Base-by-base conservation (phyloP, 2,113 vertebrate species). In the Ahaetulla prasina region DNA sequence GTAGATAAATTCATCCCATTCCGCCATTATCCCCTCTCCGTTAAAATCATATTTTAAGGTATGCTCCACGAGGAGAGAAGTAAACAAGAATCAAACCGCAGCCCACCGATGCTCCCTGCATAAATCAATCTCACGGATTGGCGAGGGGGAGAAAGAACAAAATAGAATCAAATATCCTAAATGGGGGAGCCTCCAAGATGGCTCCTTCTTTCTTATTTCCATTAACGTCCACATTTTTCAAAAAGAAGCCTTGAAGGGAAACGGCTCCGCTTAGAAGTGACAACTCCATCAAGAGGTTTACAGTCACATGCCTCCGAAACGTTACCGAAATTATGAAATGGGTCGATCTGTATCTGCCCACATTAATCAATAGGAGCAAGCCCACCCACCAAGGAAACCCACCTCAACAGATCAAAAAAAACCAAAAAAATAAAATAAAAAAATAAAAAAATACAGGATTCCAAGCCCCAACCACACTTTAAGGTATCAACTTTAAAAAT, bases 361-460 rank as follows among this genome's bases (percentile, higher is more conserved):
- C 54, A 50, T 84, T 0, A 87, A 85, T 53, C 22, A 88, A 23
- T 0, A 0, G 92, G 54, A 84, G 80, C 45, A 80, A 87, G n/a
- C 49, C 45, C 86, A 10, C 1, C 6, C 57, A 60, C 2, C 23
- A 87, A 90, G 90, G 88, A 95, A 93, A 22, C 8, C 49, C 2
- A 93, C 89, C 4, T 93, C n/a, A 30, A 92, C n/a, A 94, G 47
- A 90, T 87, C 84, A 89, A 92, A 93, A 93, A 92, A 91, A 88
- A 45, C n/a, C n/a, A n/a, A n/a, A n/a, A n/a, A n/a, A n/a, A n/a
- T n/a, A n/a, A n/a, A n/a, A n/a, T n/a, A n/a, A n/a, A 8, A 49
- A 49, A 49, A 49, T 49, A 49, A 8, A 0, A 49, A 49, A 8
- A 50, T 3, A 55, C 7, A 74, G 35, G 55, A 92, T 27, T 39